Base-by-base conservation (phyloP, 2,797 vertebrate genomes). In the Denticeps clupeoides region DNA sequence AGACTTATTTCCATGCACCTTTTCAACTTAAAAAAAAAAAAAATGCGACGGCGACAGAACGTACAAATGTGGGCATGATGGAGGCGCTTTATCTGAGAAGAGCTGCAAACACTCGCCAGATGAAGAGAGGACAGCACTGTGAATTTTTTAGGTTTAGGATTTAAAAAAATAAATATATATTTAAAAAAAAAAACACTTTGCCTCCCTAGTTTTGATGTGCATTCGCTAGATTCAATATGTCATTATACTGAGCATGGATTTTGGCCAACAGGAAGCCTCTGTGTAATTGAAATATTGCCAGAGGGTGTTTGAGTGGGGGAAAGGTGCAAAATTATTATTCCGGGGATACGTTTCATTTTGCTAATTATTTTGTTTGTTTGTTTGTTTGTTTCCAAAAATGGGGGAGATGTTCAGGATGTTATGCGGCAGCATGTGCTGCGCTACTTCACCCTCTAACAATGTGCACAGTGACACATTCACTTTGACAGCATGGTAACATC, bases 1-100 rank as follows among this genome's bases (percentile, higher is more conserved):
- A 68, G 70, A 77, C 73, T 81, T 82, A 79, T 80, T 81, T 82
- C 72, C 68, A 65, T 75, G 63, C 72, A 73, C 73, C 78, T 74
- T 80, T 80, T 80, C 63, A 81, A 81, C 76, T 79, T n/a, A n/a
- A n/a, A n/a, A n/a, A n/a, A n/a, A n/a, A n/a, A n/a, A n/a, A n/a
- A n/a, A n/a, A n/a, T n/a, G n/a, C n/a, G 73, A 72, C 71, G 62
- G 63, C 68, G 68, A 71, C 70, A 67, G 72, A 80, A 79, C 78
- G 77, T 74, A 77, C 67, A 67, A 73, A 70, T 68, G 62, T 53
- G 68, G 67, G 67, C 74, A 65, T 75, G 71, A 67, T 74, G 61
- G 49, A 47, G 40, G 28, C 45, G 8, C 11, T 32, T 60, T 51
- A 58, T 59, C 60, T 45, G 18, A 37, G 45, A 37, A 32, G 28